Evolutionary conservation across 2,888 invertebrate genomes (phyloP), one percentile per base, ranked within the genome.

Genomic region (Orthosia gothica): DNA sequence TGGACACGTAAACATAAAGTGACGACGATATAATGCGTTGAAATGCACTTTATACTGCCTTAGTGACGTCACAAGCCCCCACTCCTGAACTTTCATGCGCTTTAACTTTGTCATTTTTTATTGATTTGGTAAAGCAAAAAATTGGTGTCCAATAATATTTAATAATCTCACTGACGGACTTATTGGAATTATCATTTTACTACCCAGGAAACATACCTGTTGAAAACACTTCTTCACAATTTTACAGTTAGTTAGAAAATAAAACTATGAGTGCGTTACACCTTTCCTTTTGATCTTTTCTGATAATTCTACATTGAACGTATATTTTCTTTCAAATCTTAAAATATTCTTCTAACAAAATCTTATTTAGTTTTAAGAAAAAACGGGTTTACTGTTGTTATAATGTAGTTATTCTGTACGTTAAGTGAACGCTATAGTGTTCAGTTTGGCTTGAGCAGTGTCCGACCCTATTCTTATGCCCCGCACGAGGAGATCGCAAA

Each of bases 401-500:
- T 18, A 50, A 18, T 45, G 15, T 66, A 57, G 26, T 65, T 68
- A 69, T 59, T 67, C 0, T 69, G 32, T 65, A 69, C 82, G 71
- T 72, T 80, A 81, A 61, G 76, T 74, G 70, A 75, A 71, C 71
- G 83, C 59, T 58, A 76, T 83, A 84, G 85, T 86, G 88, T 87
- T 88, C 83, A 84, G 82, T 82, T 83, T 57, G 81, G 84, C 85
- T 88, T 87, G 82, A 74, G 66, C 87, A 76, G 78, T 87, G 88
- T 82, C 82, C 87, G 82, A 86, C 91, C 91, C 90, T 90, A 93
- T 94, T 94, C 91, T 89, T 91, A 93, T 93, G 93, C 94, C 86
- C 89, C 87, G 92, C 94, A 92, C 94, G 94, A 92, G 89, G 86
- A 90, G 87, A 88, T 89, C 89, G 87, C 91, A 94, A 95, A 95